phyloP scores from a whole-genome alignment of 2,113 vertebrate species.

The Scytalopus superciliaris region DNA sequence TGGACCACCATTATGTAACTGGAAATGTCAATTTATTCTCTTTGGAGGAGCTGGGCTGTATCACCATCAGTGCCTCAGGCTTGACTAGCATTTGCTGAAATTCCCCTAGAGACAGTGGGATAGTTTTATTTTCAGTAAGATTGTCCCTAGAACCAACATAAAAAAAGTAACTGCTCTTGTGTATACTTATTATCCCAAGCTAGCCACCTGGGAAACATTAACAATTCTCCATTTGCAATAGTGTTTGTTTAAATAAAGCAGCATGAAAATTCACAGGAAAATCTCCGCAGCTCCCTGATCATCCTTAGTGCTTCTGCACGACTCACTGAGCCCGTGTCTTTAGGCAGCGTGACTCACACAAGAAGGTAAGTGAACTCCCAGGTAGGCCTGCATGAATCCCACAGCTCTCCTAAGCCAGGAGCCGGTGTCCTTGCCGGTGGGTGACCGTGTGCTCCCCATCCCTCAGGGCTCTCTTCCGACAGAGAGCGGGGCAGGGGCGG shows the following conservation, averaged over 20 bases:
- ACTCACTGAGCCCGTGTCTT: not conserved
- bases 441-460: not conserved
- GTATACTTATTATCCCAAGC: not conserved
- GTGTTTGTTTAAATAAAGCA: not conserved
- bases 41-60: not conserved
- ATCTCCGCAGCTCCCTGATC: not conserved
- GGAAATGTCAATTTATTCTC: not conserved
- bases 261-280: not conserved
- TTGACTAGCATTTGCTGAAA: not conserved
- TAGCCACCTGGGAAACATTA: not conserved
- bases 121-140: not conserved
- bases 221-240: not conserved
- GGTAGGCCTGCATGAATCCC: not conserved
- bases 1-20: not conserved
- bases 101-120: not conserved
- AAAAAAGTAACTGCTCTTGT: not conserved
- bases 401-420: not conserved
- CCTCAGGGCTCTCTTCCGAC: not conserved
- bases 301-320: not conserved
- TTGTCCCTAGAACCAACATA: not conserved
- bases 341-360: not conserved
- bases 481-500: rapidly evolving
- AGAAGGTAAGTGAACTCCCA: not conserved
- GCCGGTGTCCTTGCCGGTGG: not conserved
- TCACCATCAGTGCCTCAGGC: not conserved